These are phyloP conservation scores for Lasioglossum vierecki DNA, from an alignment of 2,888 invertebrate genomes.

Conservation along the genomic window DNA sequence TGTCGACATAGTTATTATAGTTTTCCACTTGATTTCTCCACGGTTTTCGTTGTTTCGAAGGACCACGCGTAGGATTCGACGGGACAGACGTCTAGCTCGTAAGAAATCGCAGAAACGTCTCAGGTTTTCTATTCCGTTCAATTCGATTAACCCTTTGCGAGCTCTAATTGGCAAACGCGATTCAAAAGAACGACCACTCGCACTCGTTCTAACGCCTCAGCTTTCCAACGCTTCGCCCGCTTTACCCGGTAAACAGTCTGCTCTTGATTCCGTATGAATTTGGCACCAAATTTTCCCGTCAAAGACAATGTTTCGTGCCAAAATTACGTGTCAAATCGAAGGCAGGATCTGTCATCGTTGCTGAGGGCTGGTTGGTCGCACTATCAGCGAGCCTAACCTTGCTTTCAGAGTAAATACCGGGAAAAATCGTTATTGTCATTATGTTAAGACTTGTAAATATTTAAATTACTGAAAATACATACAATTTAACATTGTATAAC, in stretches of 20 bases:
- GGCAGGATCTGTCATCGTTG: too few relatives aligned
- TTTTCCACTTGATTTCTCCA: background rate
- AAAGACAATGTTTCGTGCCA: too few relatives aligned
- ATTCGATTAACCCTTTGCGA: constrained; percentile 16
- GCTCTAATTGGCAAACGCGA: background rate
- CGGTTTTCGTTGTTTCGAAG: background rate
- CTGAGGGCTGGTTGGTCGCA: too few relatives aligned
- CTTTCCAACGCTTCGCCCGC: background rate
- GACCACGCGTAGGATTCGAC: background rate
- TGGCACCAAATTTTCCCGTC: too few relatives aligned
- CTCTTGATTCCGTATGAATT: too few relatives aligned
- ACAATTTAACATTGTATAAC: background rate
- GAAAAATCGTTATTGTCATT: too few relatives aligned
- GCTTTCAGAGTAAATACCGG: too few relatives aligned
- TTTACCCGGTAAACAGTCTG: background rate
- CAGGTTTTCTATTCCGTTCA: background rate
- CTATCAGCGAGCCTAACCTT: too few relatives aligned
- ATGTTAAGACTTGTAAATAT: background rate
- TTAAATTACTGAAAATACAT: background rate
- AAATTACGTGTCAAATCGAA: too few relatives aligned
- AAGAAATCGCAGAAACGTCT: constrained; percentile 9
- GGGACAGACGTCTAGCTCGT: background rate
- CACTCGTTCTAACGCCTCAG: background rate
- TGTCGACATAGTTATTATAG: background rate
- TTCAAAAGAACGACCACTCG: too few relatives aligned